Percentiles rank a stretch among this genome's conserved stretches.
These are phyloP conservation scores for Sorex maritimensis DNA, from an alignment of 2,797 vertebrate species.

Conservation along the genomic window DNA sequence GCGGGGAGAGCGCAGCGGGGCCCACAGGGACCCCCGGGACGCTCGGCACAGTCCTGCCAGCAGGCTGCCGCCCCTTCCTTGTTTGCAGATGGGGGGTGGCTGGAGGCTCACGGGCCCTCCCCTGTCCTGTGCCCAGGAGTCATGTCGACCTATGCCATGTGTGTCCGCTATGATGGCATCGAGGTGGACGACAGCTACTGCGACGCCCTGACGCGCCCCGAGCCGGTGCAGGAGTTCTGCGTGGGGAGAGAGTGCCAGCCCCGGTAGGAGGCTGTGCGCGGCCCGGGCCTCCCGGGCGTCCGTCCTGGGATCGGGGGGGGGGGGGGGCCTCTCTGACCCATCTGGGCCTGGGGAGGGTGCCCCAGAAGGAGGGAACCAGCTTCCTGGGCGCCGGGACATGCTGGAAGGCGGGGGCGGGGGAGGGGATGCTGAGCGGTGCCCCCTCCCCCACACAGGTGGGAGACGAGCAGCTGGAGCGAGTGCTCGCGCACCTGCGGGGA, in stretches of 20 bases:
- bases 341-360: neutral
- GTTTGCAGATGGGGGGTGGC: no score
- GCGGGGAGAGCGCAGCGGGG: neutral
- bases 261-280: constrained; percentile 90
- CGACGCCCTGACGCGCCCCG: constrained; percentile 96
- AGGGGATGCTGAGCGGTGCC: neutral
- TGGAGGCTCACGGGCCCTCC: neutral
- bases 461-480: constrained; percentile 99
- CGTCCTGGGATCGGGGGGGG: no score
- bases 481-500: constrained; percentile 98
- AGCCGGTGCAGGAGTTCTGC: constrained; percentile 98
- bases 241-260: constrained; percentile 98
- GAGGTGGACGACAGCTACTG: constrained; percentile 98
- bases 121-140: constrained; percentile 91
- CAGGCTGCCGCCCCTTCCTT: rapidly evolving
- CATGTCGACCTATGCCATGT: constrained; percentile 96
- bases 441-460: constrained; percentile 92
- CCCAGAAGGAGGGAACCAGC: neutral
- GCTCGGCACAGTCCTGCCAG: rapidly evolving
- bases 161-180: constrained; percentile 96
- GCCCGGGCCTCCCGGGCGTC: no score
- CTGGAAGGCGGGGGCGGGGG: neutral
- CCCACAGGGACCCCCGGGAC: rapidly evolving
- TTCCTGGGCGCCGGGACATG: no score
- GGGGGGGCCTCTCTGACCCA: neutral